Evolutionary conservation across 2,888 invertebrate species (phyloP).

Genomic region (Drosophila melanosoma): DNA sequence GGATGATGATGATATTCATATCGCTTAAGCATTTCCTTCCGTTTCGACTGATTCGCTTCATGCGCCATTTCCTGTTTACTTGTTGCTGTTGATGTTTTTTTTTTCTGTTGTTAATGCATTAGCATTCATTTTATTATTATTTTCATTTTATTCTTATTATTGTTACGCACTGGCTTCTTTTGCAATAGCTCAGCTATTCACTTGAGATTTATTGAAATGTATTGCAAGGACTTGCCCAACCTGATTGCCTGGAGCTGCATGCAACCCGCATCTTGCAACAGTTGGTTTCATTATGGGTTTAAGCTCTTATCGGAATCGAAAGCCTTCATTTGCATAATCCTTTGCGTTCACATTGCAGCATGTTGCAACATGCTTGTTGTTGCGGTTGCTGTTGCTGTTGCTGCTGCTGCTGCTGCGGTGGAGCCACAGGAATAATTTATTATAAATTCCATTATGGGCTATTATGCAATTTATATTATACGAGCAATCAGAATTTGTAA

Average conservation of each 20-base stretch:
- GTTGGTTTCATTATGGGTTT: background rate
- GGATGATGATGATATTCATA: slow-evolving; percentile 58
- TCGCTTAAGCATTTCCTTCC: slow-evolving; percentile 75
- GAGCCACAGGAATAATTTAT: background rate
- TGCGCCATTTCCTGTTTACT: slow-evolving; percentile 63
- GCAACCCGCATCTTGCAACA: background rate
- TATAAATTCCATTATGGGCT: background rate
- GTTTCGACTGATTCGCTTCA: slow-evolving; percentile 60
- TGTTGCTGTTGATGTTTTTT: slow-evolving; percentile 4
- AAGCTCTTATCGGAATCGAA: slow-evolving; percentile 11
- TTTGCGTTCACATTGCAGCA: slow-evolving; percentile 11
- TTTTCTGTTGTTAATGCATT: slow-evolving; percentile 30
- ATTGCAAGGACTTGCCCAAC: background rate
- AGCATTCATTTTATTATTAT: slow-evolving; percentile 28
- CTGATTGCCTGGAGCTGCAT: background rate
- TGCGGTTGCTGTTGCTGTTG: background rate
- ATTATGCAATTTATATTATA: background rate
- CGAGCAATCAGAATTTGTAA: background rate
- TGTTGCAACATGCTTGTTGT: slow-evolving; percentile 11
- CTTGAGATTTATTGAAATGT: background rate
- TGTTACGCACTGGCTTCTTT: slow-evolving; percentile 9
- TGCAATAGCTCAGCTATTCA: background rate
- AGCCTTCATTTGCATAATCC: slow-evolving; percentile 35
- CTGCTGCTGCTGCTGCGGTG: background rate
- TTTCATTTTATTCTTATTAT: slow-evolving; percentile 18